Percentiles rank a stretch among this genome's conserved stretches.
phyloP scores from a whole-genome alignment of 2,888 invertebrate species.

The Crossocerus cetratus region DNA sequence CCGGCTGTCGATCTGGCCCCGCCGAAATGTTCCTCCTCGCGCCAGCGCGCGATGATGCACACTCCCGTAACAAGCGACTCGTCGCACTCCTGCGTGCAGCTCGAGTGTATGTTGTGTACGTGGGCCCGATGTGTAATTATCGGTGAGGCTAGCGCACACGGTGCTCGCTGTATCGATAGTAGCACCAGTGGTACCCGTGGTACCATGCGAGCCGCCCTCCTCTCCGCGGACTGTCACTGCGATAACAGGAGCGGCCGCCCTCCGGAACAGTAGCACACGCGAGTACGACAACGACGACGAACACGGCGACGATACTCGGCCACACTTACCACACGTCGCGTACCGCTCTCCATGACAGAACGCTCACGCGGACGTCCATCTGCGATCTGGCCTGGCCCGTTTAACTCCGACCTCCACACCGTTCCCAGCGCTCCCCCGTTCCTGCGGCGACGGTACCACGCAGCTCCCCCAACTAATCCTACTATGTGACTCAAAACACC shows the following conservation, averaged over 20 bases:
- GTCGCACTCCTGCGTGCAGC: too few relatives aligned
- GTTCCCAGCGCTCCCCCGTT: conserved; percentile 48
- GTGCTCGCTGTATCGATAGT: conserved; percentile 26
- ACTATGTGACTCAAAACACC: conserved; percentile 36
- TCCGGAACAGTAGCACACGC: conserved; percentile 23
- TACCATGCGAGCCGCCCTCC: conserved; percentile 27
- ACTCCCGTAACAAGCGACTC: too few relatives aligned
- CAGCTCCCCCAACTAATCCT: conserved; percentile 20
- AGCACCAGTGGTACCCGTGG: conserved; percentile 38
- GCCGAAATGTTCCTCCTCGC: conserved; percentile 3
- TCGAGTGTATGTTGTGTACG: conserved; percentile 12
- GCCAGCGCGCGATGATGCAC: too few relatives aligned
- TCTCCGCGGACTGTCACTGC: conserved; percentile 41
- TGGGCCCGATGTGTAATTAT: conserved; percentile 33
- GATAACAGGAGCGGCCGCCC: conserved; percentile 18
- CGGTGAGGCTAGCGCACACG: conserved; percentile 27
- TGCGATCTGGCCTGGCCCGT: conserved; percentile 63
- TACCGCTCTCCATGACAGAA: conserved; percentile 63
- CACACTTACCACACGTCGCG: conserved; percentile 50
- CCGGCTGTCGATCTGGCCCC: not conserved
- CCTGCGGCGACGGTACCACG: conserved; percentile 55
- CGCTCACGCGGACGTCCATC: conserved; percentile 66
- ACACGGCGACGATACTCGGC: conserved; percentile 46
- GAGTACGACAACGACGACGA: conserved; percentile 31
- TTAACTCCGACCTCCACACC: conserved; percentile 51